phyloP scores from a whole-genome alignment of 2,797 vertebrate species.

The Ciconia nigra region DNA sequence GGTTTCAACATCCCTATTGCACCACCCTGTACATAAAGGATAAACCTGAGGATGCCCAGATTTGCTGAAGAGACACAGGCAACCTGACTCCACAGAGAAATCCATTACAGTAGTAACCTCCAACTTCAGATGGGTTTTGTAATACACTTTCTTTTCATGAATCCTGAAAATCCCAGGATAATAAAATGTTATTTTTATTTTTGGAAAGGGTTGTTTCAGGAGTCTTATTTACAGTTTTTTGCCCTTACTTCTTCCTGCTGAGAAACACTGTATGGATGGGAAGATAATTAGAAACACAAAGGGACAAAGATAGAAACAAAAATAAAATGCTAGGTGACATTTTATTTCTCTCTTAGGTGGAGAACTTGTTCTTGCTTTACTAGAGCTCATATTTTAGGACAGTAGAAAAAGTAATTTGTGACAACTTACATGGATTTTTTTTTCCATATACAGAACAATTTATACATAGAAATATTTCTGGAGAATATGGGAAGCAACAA shows the following conservation, averaged over 20 bases:
- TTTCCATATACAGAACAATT: background rate
- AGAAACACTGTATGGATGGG: background rate
- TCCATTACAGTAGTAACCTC: background rate
- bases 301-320: background rate
- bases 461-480: background rate
- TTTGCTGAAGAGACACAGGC: background rate
- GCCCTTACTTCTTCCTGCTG: background rate
- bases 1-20: background rate
- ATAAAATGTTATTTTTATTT: background rate
- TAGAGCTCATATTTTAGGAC: background rate
- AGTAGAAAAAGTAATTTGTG: background rate
- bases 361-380: background rate
- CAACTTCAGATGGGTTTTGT: background rate
- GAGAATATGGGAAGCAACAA: background rate
- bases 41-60: background rate
- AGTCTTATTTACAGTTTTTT: background rate
- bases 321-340: background rate
- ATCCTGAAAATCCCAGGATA: slow-evolving; percentile 26
- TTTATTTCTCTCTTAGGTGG: background rate
- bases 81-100: background rate
- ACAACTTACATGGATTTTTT: background rate
- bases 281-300: slow-evolving; percentile 22
- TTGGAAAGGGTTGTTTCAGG: background rate
- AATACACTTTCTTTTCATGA: background rate
- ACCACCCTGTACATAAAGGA: background rate